phyloP scores from a whole-genome alignment of 2,797 vertebrate species.

The Staurois parvus region DNA sequence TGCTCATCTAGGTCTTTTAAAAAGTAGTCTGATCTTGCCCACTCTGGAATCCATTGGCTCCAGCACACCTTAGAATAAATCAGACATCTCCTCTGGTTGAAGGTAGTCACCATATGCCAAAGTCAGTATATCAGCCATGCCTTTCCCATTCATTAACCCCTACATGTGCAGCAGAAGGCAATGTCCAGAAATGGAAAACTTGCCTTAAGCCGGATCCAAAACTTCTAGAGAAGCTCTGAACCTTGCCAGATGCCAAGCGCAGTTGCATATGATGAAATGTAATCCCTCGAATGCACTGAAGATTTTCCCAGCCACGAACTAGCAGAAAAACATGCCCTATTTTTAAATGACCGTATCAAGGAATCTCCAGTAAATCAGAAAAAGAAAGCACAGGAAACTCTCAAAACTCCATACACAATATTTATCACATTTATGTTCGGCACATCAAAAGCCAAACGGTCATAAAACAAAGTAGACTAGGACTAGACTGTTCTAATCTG shows the following conservation, averaged over 20 bases:
- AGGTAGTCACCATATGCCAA: too few relatives aligned
- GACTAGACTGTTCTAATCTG: too few relatives aligned
- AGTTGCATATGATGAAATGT: background rate
- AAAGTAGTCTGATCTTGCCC: too few relatives aligned
- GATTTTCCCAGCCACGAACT: conserved; percentile 23
- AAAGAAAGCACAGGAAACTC: background rate
- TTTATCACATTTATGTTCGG: too few relatives aligned
- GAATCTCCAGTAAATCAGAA: background rate
- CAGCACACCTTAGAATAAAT: too few relatives aligned
- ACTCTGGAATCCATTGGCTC: too few relatives aligned
- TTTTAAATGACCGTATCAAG: background rate
- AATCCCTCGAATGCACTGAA: background rate
- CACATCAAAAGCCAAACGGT: too few relatives aligned
- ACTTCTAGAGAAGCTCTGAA: background rate
- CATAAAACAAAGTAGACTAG: too few relatives aligned
- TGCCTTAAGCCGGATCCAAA: background rate
- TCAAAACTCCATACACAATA: too few relatives aligned
- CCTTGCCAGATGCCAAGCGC: conserved; percentile 3
- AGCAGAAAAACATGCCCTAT: background rate
- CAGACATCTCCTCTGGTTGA: too few relatives aligned
- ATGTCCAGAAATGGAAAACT: conserved; percentile 11
- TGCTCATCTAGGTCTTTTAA: too few relatives aligned
- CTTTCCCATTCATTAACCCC: conserved; percentile 36
- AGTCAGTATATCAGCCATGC: background rate
- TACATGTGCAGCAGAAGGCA: background rate